phyloP scores from a whole-genome alignment of 2,888 invertebrate species.

The Parascotia fuliginaria region DNA sequence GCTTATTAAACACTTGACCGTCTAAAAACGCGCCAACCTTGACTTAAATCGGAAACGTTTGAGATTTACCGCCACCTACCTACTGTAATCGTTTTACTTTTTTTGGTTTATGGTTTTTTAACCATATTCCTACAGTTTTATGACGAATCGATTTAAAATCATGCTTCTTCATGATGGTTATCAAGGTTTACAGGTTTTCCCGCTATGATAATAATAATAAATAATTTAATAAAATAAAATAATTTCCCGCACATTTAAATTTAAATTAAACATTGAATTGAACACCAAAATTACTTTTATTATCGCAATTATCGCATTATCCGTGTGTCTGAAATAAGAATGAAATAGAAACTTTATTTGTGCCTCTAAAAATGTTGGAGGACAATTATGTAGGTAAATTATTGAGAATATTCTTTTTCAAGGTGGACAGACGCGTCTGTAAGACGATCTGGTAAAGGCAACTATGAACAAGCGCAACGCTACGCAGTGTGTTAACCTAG shows the following conservation, averaged over 20 bases:
- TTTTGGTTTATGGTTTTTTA: not conserved
- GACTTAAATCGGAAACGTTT: conserved; percentile 16
- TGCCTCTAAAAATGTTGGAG: not conserved
- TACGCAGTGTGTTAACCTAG: no score
- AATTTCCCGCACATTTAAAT: no score
- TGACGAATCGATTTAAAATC: no score
- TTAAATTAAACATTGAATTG: conserved; percentile 3
- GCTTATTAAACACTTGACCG: conserved; percentile 4
- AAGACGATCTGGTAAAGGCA: no score
- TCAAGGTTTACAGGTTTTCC: no score
- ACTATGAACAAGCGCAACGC: no score
- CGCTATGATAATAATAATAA: no score
- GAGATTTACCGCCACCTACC: conserved; percentile 11
- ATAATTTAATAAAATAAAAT: no score
- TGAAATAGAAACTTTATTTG: not conserved
- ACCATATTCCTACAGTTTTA: not conserved
- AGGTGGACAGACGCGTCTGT: no score
- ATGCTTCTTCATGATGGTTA: no score
- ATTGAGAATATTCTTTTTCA: no score
- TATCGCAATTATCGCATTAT: conserved; percentile 7
- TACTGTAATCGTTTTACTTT: not conserved
- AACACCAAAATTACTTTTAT: conserved; percentile 2
- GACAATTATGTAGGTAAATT: not conserved
- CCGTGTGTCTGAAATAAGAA: not conserved
- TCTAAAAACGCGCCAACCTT: conserved; percentile 14